phyloP scores from a whole-genome alignment of 2,888 invertebrate genomes.

The Aphodius sticticus region DNA sequence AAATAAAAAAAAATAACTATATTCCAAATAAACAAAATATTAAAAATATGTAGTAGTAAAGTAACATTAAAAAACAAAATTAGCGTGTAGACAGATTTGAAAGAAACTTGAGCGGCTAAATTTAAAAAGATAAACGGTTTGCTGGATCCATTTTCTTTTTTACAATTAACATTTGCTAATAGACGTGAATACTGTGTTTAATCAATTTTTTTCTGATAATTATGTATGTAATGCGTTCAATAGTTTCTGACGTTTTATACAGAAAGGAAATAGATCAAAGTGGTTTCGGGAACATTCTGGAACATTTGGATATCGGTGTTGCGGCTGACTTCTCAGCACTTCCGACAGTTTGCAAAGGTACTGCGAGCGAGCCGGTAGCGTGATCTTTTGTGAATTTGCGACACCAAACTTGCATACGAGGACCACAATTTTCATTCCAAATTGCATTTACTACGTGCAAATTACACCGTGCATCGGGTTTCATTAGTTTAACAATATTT shows the following conservation, averaged over 20 bases:
- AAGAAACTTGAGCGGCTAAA: too few species aligned
- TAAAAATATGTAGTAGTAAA: too few species aligned
- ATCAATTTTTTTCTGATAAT: not conserved
- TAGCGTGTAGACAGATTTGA: too few species aligned
- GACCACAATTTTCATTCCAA: constrained; percentile 39
- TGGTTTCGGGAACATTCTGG: constrained; percentile 36
- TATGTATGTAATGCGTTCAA: not conserved
- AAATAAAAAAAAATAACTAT: too few species aligned
- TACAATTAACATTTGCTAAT: not conserved
- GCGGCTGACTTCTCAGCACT: constrained; percentile 30
- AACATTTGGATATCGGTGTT: constrained; percentile 29
- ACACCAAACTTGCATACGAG: constrained; percentile 20
- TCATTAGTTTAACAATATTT: constrained; percentile 22
- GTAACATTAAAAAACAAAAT: too few species aligned
- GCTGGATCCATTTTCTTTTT: not conserved
- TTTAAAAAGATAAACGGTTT: too few species aligned
- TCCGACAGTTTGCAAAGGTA: constrained; percentile 33
- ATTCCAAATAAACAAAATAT: too few species aligned
- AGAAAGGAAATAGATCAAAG: constrained; percentile 28
- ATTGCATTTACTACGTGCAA: constrained; percentile 41
- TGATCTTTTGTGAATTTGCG: constrained; percentile 23
- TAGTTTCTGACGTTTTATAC: not conserved
- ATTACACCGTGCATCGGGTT: constrained; percentile 22
- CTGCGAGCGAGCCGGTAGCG: constrained; percentile 30
- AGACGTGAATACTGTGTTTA: not conserved